These are phyloP conservation scores for Eilema depressum DNA, from an alignment of 2,888 invertebrate species.

Conservation along the genomic window DNA sequence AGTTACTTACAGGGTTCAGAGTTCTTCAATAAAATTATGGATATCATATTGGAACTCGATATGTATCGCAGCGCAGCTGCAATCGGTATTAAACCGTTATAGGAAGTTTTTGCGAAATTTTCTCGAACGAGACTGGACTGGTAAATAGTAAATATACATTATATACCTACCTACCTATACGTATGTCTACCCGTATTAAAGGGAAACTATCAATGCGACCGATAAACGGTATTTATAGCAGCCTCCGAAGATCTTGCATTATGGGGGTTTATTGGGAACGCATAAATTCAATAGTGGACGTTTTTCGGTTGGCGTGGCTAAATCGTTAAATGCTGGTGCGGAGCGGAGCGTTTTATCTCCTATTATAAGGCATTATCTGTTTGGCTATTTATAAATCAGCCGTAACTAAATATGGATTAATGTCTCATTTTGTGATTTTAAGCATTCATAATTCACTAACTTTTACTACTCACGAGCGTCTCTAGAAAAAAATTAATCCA, in stretches of 20 bases:
- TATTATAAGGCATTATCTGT: not conserved
- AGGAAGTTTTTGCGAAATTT: not conserved
- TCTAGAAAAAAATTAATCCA: not conserved
- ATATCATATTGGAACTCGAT: not conserved
- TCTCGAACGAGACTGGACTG: not conserved
- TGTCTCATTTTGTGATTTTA: not conserved
- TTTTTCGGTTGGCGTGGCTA: not conserved
- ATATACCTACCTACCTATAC: not conserved
- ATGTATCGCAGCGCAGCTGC: not conserved
- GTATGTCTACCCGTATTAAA: not conserved
- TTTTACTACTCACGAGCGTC: not conserved
- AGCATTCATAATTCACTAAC: not conserved
- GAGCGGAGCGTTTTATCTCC: conserved; percentile 2
- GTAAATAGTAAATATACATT: not conserved
- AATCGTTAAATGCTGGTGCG: not conserved
- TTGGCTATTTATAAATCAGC: not conserved
- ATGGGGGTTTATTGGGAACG: not conserved
- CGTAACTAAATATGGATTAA: not conserved
- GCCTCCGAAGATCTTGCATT: not conserved
- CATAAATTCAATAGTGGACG: conserved; percentile 3
- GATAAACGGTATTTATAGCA: conserved; percentile 4
- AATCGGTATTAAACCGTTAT: not conserved
- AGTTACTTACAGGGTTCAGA: not conserved
- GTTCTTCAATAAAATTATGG: not conserved
- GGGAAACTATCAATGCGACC: not conserved